phyloP scores from a whole-genome alignment of 1,140 invertebrate genomes.

The Ostrea denselamellosa region DNA sequence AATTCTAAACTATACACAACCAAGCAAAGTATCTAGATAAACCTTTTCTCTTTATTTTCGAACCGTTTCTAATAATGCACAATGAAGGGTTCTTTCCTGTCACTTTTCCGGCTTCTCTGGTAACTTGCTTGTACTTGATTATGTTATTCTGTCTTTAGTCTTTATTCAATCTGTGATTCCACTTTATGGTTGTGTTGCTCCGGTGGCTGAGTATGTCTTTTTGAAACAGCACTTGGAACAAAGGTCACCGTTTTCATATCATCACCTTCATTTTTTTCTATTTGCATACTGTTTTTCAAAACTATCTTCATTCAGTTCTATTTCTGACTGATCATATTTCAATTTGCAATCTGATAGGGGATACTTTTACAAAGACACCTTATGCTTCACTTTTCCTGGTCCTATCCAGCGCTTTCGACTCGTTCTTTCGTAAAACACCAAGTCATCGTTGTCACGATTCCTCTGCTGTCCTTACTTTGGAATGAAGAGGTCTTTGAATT shows the following conservation, averaged over 20 bases:
- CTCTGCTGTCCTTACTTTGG: slow-evolving; percentile 53
- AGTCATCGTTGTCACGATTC: slow-evolving; percentile 49
- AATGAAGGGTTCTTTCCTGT: slow-evolving; percentile 2
- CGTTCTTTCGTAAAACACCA: slow-evolving; percentile 57
- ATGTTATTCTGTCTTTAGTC: slow-evolving; percentile 30
- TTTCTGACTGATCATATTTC: slow-evolving; percentile 8
- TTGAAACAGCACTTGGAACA: neutral
- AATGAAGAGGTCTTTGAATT: slow-evolving; percentile 47
- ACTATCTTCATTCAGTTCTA: neutral
- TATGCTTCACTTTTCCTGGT: slow-evolving; percentile 58
- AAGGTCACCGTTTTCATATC: neutral
- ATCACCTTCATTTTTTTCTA: neutral
- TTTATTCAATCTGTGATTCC: neutral
- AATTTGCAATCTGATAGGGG: slow-evolving; percentile 58
- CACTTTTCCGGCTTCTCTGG: neutral
- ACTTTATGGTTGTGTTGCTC: neutral
- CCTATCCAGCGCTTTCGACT: slow-evolving; percentile 52
- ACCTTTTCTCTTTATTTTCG: slow-evolving; percentile 39
- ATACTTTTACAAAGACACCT: slow-evolving; percentile 57
- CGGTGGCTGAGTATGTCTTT: neutral
- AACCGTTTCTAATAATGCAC: slow-evolving; percentile 53
- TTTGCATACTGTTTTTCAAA: neutral
- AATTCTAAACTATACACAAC: slow-evolving; percentile 61
- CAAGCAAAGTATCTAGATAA: slow-evolving; percentile 42
- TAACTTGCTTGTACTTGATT: slow-evolving; percentile 45